Evolutionary conservation across 2,113 vertebrate species (phyloP).

Genomic region (Uria aalge): DNA sequence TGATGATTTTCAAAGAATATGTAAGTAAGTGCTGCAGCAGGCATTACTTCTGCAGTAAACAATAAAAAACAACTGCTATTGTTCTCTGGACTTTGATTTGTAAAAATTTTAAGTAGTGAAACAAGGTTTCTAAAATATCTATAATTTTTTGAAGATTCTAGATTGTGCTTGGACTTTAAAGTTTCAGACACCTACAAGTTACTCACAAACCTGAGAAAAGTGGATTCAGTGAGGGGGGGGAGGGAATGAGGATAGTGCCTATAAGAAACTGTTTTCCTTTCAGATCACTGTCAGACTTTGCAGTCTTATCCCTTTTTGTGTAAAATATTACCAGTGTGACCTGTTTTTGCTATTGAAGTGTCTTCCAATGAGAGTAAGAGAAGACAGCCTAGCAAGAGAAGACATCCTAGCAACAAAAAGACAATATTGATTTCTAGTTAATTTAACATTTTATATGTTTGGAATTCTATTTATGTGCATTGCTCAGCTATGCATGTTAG

Average conservation of each 20-base stretch:
- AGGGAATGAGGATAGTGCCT: not conserved
- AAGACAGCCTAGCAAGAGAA: not conserved
- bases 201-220: not conserved
- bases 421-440: not conserved
- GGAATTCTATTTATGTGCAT: not conserved
- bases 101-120: not conserved
- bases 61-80: not conserved
- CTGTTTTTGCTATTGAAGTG: not conserved
- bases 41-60: not conserved
- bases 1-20: not conserved
- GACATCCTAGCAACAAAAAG: not conserved
- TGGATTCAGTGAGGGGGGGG: not conserved
- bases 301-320: not conserved
- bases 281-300: not conserved
- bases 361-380: not conserved
- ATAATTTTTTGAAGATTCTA: not conserved
- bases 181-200: not conserved
- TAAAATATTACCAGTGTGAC: not conserved
- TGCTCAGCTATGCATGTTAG: accelerated
- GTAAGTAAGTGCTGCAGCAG: not conserved
- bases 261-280: not conserved
- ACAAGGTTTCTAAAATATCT: not conserved
- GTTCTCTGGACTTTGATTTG: not conserved
- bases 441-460: not conserved
- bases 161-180: not conserved